Conservation (phyloP, 2,888 invertebrate species). For the Pharmacophagus antenor region DNA sequence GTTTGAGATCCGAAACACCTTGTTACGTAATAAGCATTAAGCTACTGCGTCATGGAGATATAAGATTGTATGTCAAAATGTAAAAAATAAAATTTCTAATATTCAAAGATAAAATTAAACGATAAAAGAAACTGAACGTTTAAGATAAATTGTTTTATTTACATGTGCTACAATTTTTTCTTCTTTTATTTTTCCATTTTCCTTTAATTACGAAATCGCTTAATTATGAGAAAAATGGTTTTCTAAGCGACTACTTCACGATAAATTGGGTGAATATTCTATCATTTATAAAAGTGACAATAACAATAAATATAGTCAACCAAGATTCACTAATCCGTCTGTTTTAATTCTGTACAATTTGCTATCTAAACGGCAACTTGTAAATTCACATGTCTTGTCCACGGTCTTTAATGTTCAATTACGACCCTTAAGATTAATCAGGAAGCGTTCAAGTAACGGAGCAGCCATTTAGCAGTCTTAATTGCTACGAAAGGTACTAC, state of each 20-base stretch:
- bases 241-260: background rate
- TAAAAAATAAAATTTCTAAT: too few relatives aligned
- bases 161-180: too few relatives aligned
- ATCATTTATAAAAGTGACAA: background rate
- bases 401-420: conserved; percentile 51
- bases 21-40: too few relatives aligned
- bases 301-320: background rate
- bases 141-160: too few relatives aligned
- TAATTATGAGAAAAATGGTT: too few relatives aligned
- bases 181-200: too few relatives aligned
- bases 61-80: too few relatives aligned
- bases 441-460: conserved; percentile 47
- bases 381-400: conserved; percentile 50
- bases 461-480: conserved; percentile 55
- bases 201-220: too few relatives aligned
- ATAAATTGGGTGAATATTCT: background rate
- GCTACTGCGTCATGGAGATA: too few relatives aligned
- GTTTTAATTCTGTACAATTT: conserved; percentile 10
- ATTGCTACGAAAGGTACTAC: conserved; percentile 54
- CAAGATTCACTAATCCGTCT: conserved; percentile 1
- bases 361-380: conserved; percentile 8
- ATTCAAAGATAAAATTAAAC: too few relatives aligned
- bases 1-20: too few relatives aligned
- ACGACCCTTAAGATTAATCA: conserved; percentile 62
- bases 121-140: too few relatives aligned